phyloP scores from a whole-genome alignment of 2,888 invertebrate genomes.

The Netelia melanura region DNA sequence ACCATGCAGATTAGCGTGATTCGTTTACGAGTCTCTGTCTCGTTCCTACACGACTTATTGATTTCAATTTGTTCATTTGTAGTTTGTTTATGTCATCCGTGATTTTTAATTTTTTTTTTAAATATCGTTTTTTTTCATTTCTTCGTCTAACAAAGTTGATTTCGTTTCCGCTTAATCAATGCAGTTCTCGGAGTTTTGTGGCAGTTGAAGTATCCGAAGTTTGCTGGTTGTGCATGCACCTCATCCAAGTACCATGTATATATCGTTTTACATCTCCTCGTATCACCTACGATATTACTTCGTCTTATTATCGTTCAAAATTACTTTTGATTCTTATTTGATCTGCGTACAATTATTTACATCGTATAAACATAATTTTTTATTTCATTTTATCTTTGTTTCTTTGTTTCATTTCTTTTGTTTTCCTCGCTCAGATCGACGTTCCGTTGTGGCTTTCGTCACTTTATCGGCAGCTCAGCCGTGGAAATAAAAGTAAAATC shows the following conservation, averaged over 20 bases:
- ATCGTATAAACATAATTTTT: conserved; percentile 77
- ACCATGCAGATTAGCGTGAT: conserved; percentile 44
- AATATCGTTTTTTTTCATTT: conserved; percentile 37
- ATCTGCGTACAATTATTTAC: conserved; percentile 79
- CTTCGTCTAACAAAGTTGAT: conserved; percentile 2
- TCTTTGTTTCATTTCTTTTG: conserved; percentile 26
- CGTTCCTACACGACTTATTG: conserved; percentile 45
- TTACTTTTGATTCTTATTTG: conserved; percentile 74
- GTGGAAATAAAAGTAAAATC: neutral
- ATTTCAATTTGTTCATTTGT: conserved; percentile 3
- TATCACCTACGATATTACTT: conserved; percentile 48
- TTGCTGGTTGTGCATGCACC: conserved; percentile 82
- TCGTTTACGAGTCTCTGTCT: conserved; percentile 58
- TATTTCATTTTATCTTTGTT: conserved; percentile 19
- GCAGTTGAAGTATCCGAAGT: conserved; percentile 71
- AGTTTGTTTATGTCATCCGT: too few species aligned
- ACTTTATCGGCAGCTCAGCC: neutral
- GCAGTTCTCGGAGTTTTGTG: conserved; percentile 50
- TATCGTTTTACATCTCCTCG: neutral
- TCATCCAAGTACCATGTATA: conserved; percentile 79
- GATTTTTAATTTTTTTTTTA: conserved; percentile 11
- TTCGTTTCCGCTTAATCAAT: conserved; percentile 38
- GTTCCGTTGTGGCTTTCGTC: conserved; percentile 14
- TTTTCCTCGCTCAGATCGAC: conserved; percentile 34
- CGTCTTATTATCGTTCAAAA: conserved; percentile 68